Conservation (phyloP, 1,140 invertebrate genomes). For the Centruroides vittatus region DNA sequence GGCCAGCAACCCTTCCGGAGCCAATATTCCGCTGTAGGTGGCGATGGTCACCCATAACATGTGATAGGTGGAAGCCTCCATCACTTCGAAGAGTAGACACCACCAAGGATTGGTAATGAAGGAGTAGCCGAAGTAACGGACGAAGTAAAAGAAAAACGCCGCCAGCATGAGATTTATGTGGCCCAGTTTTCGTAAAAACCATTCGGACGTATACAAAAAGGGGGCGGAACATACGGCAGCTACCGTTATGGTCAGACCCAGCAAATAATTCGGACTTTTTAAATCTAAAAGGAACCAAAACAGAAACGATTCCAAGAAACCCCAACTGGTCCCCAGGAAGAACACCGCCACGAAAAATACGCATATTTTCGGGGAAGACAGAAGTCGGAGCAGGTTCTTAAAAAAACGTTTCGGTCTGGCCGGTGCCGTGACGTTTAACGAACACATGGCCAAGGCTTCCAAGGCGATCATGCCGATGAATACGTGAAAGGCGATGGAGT, state of each 20-base stretch:
- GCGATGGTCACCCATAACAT: conserved; percentile 66
- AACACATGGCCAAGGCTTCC: conserved; percentile 34
- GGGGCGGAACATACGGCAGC: conserved; percentile 61
- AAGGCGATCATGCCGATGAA: conserved; percentile 52
- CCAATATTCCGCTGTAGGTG: conserved; percentile 61
- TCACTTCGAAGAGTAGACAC: conserved; percentile 62
- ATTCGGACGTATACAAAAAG: conserved; percentile 56
- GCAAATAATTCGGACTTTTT: conserved; percentile 56
- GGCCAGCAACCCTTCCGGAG: conserved; percentile 60
- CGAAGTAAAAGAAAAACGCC: conserved; percentile 60
- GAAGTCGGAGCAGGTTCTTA: conserved; percentile 48
- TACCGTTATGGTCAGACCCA: conserved; percentile 69
- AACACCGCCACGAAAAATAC: conserved; percentile 41
- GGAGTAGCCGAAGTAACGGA: conserved; percentile 62
- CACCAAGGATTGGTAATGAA: conserved; percentile 65
- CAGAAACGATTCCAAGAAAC: conserved; percentile 69
- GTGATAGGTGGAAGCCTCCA: conserved; percentile 66
- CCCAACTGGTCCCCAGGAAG: conserved; percentile 59
- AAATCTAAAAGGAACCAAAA: conserved; percentile 73
- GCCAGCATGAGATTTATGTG: conserved; percentile 67
- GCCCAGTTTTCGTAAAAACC: conserved; percentile 59
- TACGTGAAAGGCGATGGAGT: conserved; percentile 61
- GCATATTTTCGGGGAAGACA: conserved; percentile 22
- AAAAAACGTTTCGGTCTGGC: conserved; percentile 53
- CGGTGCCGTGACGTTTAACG: conserved; percentile 59